Evolutionary conservation across 2,888 invertebrate genomes (phyloP), one percentile per base, ranked within the genome.

Genomic region (Hartigia nigra): DNA sequence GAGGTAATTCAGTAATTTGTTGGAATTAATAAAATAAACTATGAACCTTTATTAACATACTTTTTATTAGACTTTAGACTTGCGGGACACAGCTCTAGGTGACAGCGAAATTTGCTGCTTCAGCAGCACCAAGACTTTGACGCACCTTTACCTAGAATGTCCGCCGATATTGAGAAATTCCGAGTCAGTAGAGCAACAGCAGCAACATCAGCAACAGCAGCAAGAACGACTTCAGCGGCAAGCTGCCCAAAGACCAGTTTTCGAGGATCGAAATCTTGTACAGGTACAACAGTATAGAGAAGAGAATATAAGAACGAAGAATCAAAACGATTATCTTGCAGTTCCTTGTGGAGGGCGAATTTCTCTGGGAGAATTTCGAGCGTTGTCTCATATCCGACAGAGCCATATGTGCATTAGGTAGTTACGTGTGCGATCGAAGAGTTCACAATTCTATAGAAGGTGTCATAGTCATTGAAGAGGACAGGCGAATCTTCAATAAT

Each of bases 101-200:
- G 94, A 94, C 82, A 93, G 93, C 36, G 94, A 94, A 87, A 89
- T 94, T n/a, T 92, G 93, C 81, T 94, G 94, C 84, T 94, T 94
- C 81, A 93, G 93, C 86, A 92, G 92, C 36, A 92, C 93, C 74
- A 90, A 91, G 79, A 92, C 92, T 9, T 88, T 94, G 32, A 92
- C 92, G 74, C 93, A 93, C 85, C 86, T 94, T 4, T 92, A 93
- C 77, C 86, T 94, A 70, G 93, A 94, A 81, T 93, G 92, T 78
- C 93, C 93, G 34, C 81, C 81, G 0, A 83, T 80, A 75, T 82
- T 85, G 34, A 80, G 82, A 78, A 81, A 81, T 76, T 39, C 74
- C 5, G 85, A 86, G 36, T 74, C 77, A 23, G 76, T 72, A 35
- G 55, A 76, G 69, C 79, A 55, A 31, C 69, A 69, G 70, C 80